Base-by-base conservation (phyloP, 2,113 vertebrate genomes). In the Protomyctophum bolini region DNA sequence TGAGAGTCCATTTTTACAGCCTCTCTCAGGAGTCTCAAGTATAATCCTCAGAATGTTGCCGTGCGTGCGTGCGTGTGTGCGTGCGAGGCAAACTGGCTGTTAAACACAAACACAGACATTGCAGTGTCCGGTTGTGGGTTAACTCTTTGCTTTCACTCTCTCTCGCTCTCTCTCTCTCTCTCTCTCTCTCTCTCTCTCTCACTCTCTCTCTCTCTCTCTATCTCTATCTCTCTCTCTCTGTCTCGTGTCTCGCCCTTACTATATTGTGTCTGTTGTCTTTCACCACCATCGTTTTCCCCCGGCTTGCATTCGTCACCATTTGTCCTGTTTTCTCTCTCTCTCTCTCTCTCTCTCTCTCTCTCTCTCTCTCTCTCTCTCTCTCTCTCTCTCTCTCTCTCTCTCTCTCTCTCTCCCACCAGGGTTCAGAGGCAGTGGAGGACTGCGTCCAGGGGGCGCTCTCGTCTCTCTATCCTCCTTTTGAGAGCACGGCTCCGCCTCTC, bases 361-460 rank as follows among this genome's bases (percentile, higher is more conserved):
- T 68, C 49, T 15, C 14, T 51, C 8, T 60, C 29, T 8, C 51
- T 9, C 4, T 1, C 60, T 29, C 5, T 64, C 33, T 47, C 12
- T 64, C 33, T 33, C 6, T 29, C 50, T 64, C 14, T 47, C 47
- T 50, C 45, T 48, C 7, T 14, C 12, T n/a, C 15, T 50, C 47
- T 70, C 49, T 70, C 56, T 58, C 49, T 48, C 47, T 50, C 57
- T 48, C 21, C 66, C 81, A 58, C 29, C 85, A 97, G 96, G 95
- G 94, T 85, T 95, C 95, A 3, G 95, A 97, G 86, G 95, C 96
- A 2, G 95, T 97, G 88, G 96, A 97, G 83, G 96, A 96, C 79
- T 97, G 96, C 63, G 94, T 97, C n/a, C 96, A 97, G 92, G 95
- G 95, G 90, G 95, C 95, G 0, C 93, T 97, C 0, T 95, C 96